Percentiles rank a stretch among this genome's conserved stretches.
Conservation (phyloP, 2,888 invertebrate species). For the Erebia palarica region DNA sequence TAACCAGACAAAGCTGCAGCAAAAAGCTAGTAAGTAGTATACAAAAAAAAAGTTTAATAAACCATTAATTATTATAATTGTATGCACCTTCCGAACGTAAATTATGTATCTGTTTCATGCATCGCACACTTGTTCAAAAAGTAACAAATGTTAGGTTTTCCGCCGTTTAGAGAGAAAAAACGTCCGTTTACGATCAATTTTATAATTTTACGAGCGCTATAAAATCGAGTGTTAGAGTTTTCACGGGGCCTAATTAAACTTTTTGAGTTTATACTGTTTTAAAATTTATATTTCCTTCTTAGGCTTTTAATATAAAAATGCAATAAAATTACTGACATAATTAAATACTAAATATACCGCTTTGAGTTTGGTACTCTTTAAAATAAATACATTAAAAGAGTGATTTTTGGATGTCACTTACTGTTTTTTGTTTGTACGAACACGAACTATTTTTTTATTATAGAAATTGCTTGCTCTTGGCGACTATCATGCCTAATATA, state of each 20-base stretch:
- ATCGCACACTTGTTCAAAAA: slow-evolving; percentile 40
- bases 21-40: background rate
- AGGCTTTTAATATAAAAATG: slow-evolving; percentile 17
- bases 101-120: slow-evolving; percentile 40
- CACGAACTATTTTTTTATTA: too few relatives aligned
- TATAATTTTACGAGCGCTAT: slow-evolving; percentile 44
- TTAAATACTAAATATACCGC: too few relatives aligned
- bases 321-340: background rate
- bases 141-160: slow-evolving; percentile 44
- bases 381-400: too few relatives aligned
- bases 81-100: slow-evolving; percentile 39
- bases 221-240: slow-evolving; percentile 58
- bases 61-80: slow-evolving; percentile 33
- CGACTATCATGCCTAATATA: too few relatives aligned
- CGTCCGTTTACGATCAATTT: slow-evolving; percentile 41
- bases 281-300: slow-evolving; percentile 22
- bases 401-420: too few relatives aligned
- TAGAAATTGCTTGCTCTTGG: too few relatives aligned
- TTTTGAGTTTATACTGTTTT: slow-evolving; percentile 27
- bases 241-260: slow-evolving; percentile 26
- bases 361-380: too few relatives aligned
- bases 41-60: slow-evolving; percentile 3
- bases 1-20: background rate
- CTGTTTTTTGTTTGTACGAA: too few relatives aligned
- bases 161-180: slow-evolving; percentile 35